Percentiles rank a stretch among this genome's conserved stretches.
Conservation (phyloP, 2,113 vertebrate genomes). For the Psittacula cyanocephala region DNA sequence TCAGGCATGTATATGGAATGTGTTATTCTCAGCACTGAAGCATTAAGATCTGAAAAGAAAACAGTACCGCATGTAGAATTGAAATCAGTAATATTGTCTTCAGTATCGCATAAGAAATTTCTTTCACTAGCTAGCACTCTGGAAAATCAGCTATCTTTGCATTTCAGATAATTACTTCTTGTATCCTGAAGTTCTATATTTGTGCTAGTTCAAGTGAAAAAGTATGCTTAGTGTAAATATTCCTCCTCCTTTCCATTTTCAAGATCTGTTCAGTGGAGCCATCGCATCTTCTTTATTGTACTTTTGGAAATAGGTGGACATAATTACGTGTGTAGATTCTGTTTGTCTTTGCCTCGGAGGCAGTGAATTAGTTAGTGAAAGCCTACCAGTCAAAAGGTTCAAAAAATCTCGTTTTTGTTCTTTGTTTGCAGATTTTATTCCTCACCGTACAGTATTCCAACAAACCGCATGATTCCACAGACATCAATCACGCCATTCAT, state of each 20-base stretch:
- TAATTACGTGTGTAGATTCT: slow-evolving; percentile 13
- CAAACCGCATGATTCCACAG: slow-evolving; percentile 99
- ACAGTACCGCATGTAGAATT: neutral
- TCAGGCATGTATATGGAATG: slow-evolving; percentile 6
- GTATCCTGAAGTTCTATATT: slow-evolving; percentile 10
- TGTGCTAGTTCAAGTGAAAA: slow-evolving; percentile 48
- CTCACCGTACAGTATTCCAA: slow-evolving; percentile 97
- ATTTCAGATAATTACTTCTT: slow-evolving; percentile 49
- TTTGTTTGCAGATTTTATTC: slow-evolving; percentile 92
- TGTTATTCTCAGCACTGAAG: slow-evolving; percentile 27
- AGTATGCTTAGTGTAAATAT: slow-evolving; percentile 42
- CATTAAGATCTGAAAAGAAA: slow-evolving; percentile 27
- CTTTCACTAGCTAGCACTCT: neutral
- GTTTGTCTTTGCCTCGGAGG: slow-evolving; percentile 5
- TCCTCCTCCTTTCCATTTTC: slow-evolving; percentile 48
- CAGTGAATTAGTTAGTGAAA: slow-evolving; percentile 18
- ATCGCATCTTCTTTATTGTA: slow-evolving; percentile 20
- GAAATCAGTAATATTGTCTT: slow-evolving; percentile 43
- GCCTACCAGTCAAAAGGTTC: slow-evolving; percentile 22
- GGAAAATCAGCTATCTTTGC: slow-evolving; percentile 59
- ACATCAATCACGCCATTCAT: slow-evolving; percentile 98
- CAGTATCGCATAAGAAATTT: neutral
- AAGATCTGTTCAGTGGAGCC: slow-evolving; percentile 7
- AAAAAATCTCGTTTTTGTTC: slow-evolving; percentile 70
- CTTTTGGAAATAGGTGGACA: slow-evolving; percentile 20